These are phyloP conservation scores for Galerucella pusilla DNA, from an alignment of 2,888 invertebrate species.

Conservation along the genomic window DNA sequence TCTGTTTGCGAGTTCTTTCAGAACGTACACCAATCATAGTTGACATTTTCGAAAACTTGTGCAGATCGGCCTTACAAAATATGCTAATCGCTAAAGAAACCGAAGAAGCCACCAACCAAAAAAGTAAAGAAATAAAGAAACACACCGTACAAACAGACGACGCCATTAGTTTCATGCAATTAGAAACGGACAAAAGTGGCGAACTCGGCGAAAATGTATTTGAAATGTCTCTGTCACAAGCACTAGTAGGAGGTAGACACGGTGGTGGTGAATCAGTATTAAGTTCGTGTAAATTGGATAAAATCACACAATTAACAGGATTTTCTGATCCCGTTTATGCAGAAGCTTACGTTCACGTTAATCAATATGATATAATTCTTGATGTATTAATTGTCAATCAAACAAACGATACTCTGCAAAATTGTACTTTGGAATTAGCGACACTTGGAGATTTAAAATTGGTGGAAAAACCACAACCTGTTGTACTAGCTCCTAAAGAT, in stretches of 20 bases:
- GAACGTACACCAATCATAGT: slow-evolving; percentile 76
- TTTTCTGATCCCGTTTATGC: slow-evolving; percentile 99
- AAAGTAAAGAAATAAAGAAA: slow-evolving; percentile 76
- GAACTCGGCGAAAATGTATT: slow-evolving; percentile 83
- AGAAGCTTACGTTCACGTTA: slow-evolving; percentile 99
- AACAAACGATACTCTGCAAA: slow-evolving; percentile 97
- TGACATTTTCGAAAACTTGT: slow-evolving; percentile 78
- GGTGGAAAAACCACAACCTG: slow-evolving; percentile 96
- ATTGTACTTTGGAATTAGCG: slow-evolving; percentile 96
- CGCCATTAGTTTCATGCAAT: slow-evolving; percentile 84
- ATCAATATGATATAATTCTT: slow-evolving; percentile 97
- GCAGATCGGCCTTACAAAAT: slow-evolving; percentile 80
- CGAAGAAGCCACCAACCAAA: slow-evolving; percentile 72
- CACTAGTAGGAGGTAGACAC: slow-evolving; percentile 76
- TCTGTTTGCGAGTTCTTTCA: slow-evolving; percentile 81
- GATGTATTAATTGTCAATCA: slow-evolving; percentile 99
- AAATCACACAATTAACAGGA: slow-evolving; percentile 92
- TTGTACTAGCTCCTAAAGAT: slow-evolving; percentile 96
- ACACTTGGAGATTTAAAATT: slow-evolving; percentile 97
- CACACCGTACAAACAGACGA: slow-evolving; percentile 85
- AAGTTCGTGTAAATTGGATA: slow-evolving; percentile 69
- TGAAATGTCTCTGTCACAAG: slow-evolving; percentile 91
- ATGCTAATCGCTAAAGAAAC: slow-evolving; percentile 86
- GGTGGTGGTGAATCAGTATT: slow-evolving; percentile 46
- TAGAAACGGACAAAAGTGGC: slow-evolving; percentile 71